Evolutionary conservation across 1,140 invertebrate genomes (phyloP), one percentile per base, ranked within the genome.

Genomic region (Cherax destructor): DNA sequence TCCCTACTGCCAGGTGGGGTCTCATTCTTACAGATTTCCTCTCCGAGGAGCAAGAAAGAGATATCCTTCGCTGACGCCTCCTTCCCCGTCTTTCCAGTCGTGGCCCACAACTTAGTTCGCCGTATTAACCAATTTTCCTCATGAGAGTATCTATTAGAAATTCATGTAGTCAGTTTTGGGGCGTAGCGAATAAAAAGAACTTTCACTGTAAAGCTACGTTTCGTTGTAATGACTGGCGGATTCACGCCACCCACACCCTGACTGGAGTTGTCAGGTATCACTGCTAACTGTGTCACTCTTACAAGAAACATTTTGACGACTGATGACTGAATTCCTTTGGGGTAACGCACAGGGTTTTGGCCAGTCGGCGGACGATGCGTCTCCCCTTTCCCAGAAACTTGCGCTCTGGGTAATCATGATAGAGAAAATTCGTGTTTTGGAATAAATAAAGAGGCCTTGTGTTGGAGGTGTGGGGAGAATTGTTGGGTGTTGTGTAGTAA

Each of bases 21-120:
- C 41, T 59, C n/a, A 69, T 69, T 83, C 80, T 61, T 69, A 4
- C 61, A 24, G 24, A 83, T 65, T 47, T 83, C 81, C 81, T 83
- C 80, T 30, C 1, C 21, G 61, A 65, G 5, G 13, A 10, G 13
- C 9, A 56, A 6, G 13, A 6, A 9, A 56, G 13, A 6, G 6
- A 56, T 13, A 6, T 56, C 52, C 52, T 56, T 56, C 52, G 9
- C 52, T 56, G 52, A 13, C 52, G 13, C 52, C 52, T 56, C 52
- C 52, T 10, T 56, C 52, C 52, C 13, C 52, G 7, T 56, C n/a
- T n/a, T 30, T 30, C 69, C 24, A 30, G n/a, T 11, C 6, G n/a
- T 24, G 24, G 7, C 18, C 4, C 24, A 7, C 5, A 11, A 50
- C 41, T 7, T 79, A 78, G 24, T 83, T 69, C 69, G 41, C 30